Conservation (phyloP, 2,888 invertebrate species). For the Synergus umbraculus region DNA sequence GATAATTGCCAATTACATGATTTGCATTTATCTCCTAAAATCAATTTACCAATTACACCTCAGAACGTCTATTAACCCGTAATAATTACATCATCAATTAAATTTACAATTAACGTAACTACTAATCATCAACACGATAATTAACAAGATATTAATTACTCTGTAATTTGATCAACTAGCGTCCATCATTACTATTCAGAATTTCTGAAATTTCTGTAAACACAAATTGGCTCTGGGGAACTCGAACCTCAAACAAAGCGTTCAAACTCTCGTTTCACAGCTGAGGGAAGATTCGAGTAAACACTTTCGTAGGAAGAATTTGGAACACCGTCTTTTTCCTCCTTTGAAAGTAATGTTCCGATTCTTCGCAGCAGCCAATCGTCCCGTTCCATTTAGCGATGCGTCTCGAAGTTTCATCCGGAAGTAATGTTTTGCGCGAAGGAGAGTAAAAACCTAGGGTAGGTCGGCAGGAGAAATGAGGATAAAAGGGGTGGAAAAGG, state of each 20-base stretch:
- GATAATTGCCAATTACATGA: not conserved
- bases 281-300: constrained; percentile 10
- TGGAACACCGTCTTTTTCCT: not conserved
- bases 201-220: not conserved
- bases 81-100: constrained; percentile 2
- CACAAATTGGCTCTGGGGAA: not conserved
- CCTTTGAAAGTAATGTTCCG: constrained; percentile 31
- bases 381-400: constrained; percentile 55
- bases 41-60: not conserved
- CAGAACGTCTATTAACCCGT: not conserved
- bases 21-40: not conserved
- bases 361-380: constrained; percentile 40
- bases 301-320: constrained; percentile 8
- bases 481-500: constrained; percentile 44
- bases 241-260: not conserved
- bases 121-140: not conserved
- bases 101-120: not conserved
- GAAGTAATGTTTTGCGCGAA: constrained; percentile 58
- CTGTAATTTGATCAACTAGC: not conserved
- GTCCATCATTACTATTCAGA: not conserved
- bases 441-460: constrained; percentile 57
- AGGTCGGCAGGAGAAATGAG: constrained; percentile 44
- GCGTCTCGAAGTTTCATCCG: constrained; percentile 55
- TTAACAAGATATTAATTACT: constrained; percentile 16
- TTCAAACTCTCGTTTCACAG: not conserved